These are phyloP conservation scores for Drosophila melanica DNA, from an alignment of 1,140 invertebrate genomes.

Conservation along the genomic window DNA sequence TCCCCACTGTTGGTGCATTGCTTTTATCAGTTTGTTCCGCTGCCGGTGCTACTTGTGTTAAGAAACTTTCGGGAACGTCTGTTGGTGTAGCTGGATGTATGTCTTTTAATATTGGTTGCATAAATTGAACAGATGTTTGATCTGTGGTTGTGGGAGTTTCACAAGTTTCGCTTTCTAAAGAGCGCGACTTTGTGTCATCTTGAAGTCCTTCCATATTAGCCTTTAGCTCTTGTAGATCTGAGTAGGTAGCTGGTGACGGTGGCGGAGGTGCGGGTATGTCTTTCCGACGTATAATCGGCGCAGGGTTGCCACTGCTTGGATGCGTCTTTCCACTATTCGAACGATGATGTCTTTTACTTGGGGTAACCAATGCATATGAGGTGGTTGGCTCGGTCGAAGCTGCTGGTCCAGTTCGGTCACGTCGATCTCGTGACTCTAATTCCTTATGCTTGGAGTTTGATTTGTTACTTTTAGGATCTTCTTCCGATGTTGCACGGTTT, in stretches of 20 bases:
- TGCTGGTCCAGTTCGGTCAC: conserved; percentile 26
- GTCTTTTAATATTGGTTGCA: not conserved
- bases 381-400: not conserved
- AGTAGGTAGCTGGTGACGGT: conserved; percentile 77
- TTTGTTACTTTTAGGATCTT: conserved; percentile 23
- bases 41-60: not conserved
- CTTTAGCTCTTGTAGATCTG: conserved; percentile 75
- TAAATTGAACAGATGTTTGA: not conserved
- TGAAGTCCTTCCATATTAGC: conserved; percentile 71
- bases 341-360: conserved; percentile 61
- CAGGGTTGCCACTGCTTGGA: conserved; percentile 5
- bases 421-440: conserved; percentile 8
- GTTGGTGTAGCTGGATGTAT: not conserved
- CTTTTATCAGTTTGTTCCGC: conserved; percentile 9
- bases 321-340: conserved; percentile 44
- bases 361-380: not conserved
- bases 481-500: conserved; percentile 1
- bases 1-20: conserved; percentile 12
- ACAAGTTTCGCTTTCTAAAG: conserved; percentile 55
- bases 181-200: conserved; percentile 73
- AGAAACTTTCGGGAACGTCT: not conserved
- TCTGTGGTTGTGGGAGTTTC: conserved; percentile 27
- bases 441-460: conserved; percentile 28
- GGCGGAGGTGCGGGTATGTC: conserved; percentile 77
- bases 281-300: conserved; percentile 54